Percentiles rank a stretch among this genome's conserved stretches.
phyloP scores from a whole-genome alignment of 2,888 invertebrate genomes.

The Penaeus monodon region DNA sequence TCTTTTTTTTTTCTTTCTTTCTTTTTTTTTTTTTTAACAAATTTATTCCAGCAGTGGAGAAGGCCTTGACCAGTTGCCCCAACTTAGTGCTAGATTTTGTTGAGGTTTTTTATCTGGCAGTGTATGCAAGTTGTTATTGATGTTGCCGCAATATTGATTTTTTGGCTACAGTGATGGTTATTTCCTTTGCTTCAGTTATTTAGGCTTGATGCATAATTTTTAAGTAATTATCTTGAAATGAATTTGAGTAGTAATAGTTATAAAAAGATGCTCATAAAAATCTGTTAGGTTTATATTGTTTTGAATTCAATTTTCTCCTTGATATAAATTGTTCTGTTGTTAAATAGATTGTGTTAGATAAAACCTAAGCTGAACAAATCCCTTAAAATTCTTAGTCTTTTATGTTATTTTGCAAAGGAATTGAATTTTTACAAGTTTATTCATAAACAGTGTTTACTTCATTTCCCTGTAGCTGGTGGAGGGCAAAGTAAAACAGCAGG shows the following conservation, averaged over 20 bases:
- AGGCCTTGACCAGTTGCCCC: too few relatives aligned
- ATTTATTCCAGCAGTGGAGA: too few relatives aligned
- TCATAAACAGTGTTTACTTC: too few relatives aligned
- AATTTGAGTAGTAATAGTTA: too few relatives aligned
- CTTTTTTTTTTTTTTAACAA: too few relatives aligned
- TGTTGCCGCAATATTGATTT: conserved; percentile 1
- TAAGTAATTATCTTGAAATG: too few relatives aligned
- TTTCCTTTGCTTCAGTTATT: conserved; percentile 24
- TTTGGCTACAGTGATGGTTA: not conserved
- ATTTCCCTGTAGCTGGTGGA: too few relatives aligned
- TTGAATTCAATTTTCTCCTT: not conserved
- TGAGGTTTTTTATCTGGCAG: not conserved
- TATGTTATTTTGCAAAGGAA: conserved; percentile 4
- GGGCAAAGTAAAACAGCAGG: too few relatives aligned
- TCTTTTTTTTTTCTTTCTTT: too few relatives aligned
- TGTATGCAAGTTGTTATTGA: conserved; percentile 25
- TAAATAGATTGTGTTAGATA: conserved; percentile 7
- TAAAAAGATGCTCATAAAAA: too few relatives aligned
- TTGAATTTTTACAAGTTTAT: too few relatives aligned
- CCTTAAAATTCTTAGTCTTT: not conserved
- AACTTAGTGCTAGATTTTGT: too few relatives aligned
- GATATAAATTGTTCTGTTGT: not conserved
- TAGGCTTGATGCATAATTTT: conserved; percentile 30
- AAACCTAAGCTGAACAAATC: not conserved
- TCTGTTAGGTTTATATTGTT: conserved; percentile 9